A percentile compares a stretch with the other conserved stretches of the same genome.
Evolutionary conservation across 2,888 invertebrate species (phyloP).

Genomic region (Drosophila subsilvestris): DNA sequence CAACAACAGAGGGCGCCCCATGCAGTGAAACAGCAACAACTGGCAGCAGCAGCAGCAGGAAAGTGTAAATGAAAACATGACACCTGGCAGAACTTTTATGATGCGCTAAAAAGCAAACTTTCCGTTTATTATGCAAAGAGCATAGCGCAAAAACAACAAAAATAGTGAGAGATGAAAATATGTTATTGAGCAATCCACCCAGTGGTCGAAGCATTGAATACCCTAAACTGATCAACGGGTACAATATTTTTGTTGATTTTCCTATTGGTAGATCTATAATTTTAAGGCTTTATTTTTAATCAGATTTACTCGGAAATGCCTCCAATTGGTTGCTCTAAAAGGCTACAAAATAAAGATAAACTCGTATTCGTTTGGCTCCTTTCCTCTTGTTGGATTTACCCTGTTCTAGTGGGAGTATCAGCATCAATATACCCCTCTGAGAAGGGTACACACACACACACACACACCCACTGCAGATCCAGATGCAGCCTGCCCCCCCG

Average conservation of each 20-base stretch:
- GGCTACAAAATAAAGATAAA: too few relatives aligned
- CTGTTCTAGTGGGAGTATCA: fast-evolving
- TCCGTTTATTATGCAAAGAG: constrained; percentile 57
- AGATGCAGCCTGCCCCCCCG: neutral
- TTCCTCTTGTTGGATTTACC: too few relatives aligned
- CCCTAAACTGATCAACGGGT: neutral
- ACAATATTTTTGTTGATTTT: too few relatives aligned
- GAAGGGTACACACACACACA: too few relatives aligned
- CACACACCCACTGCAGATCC: neutral
- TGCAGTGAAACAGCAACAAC: constrained; percentile 29
- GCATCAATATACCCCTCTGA: too few relatives aligned
- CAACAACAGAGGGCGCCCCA: constrained; percentile 26
- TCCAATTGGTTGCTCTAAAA: too few relatives aligned
- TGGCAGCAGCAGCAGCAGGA: constrained; percentile 18
- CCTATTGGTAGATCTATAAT: too few relatives aligned
- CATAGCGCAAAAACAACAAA: constrained; percentile 17
- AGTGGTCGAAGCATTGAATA: neutral
- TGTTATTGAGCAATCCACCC: neutral
- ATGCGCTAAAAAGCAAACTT: constrained; percentile 66
- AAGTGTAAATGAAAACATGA: constrained; percentile 79
- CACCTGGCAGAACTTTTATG: constrained; percentile 69
- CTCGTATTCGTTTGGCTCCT: too few relatives aligned
- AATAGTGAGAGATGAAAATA: neutral
- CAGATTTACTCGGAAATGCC: too few relatives aligned
- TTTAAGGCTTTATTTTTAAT: too few relatives aligned